Conservation (phyloP, 2,113 vertebrate species). For the Noctilio leporinus region DNA sequence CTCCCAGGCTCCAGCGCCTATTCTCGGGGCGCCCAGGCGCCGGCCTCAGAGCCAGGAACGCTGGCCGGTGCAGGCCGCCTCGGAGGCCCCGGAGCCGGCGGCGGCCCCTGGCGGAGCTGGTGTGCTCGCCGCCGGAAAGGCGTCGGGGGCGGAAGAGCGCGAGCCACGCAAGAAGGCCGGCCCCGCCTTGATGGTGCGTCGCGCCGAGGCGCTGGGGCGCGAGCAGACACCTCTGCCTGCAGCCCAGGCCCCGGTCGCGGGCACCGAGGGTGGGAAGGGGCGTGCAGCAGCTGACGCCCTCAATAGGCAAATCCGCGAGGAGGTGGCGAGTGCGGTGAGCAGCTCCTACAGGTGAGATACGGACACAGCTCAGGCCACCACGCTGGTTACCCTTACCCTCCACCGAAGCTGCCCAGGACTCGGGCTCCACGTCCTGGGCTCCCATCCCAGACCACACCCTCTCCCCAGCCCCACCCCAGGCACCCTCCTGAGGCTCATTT, state of each 20-base stretch:
- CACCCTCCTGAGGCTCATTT: neutral
- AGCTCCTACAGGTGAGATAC: constrained; percentile 89
- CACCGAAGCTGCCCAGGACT: neutral
- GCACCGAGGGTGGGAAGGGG: constrained; percentile 75
- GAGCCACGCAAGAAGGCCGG: constrained; percentile 52
- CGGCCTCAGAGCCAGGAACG: constrained; percentile 74
- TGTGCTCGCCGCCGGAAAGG: constrained; percentile 30
- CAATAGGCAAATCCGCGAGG: constrained; percentile 92
- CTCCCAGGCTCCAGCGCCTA: constrained; percentile 34
- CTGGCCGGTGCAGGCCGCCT: neutral
- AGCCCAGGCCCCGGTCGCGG: constrained; percentile 25
- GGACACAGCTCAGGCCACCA: neutral
- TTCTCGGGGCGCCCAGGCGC: constrained; percentile 37
- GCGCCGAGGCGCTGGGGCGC: constrained; percentile 23
- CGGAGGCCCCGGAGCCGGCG: constrained; percentile 43
- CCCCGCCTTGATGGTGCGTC: constrained; percentile 55
- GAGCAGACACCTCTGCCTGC: neutral
- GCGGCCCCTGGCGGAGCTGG: constrained; percentile 22
- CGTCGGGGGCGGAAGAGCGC: constrained; percentile 28
- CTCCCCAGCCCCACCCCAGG: neutral
- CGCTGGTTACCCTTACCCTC: neutral
- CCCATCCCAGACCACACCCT: neutral
- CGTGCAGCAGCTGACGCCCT: constrained; percentile 88
- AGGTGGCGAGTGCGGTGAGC: constrained; percentile 79
- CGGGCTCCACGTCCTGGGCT: neutral